Percentiles rank a stretch among this genome's conserved stretches.
Conservation (phyloP, 2,888 invertebrate species). For the Pristionchus arcanus region DNA sequence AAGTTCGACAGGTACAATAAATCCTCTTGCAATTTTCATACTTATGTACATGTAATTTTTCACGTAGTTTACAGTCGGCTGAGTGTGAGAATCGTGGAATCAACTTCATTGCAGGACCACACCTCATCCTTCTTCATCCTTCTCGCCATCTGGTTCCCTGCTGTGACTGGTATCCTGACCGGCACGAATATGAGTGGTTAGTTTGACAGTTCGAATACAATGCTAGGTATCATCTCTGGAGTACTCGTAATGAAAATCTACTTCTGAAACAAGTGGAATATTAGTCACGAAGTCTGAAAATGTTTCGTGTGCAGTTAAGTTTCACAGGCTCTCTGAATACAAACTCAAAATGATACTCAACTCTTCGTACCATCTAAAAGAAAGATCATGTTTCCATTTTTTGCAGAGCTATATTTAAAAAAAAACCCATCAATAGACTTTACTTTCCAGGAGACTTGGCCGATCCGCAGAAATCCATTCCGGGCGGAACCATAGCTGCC, state of each 20-base stretch:
- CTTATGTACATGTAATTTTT: too few species aligned
- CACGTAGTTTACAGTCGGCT: too few species aligned
- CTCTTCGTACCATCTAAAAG: too few species aligned
- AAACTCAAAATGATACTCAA: too few species aligned
- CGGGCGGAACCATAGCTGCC: conserved; percentile 96
- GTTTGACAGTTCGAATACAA: neutral
- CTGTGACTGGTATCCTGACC: conserved; percentile 99
- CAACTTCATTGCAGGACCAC: conserved; percentile 83
- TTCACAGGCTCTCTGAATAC: too few species aligned
- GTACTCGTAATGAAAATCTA: too few species aligned
- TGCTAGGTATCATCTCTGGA: neutral
- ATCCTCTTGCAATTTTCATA: neutral
- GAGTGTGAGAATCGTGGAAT: neutral
- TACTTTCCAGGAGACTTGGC: conserved; percentile 91
- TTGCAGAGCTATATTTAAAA: too few species aligned
- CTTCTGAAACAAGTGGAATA: too few species aligned
- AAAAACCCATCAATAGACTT: neutral
- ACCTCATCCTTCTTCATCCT: conserved; percentile 95
- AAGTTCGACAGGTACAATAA: conserved; percentile 82
- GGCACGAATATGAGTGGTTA: conserved; percentile 94
- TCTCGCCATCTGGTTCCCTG: conserved; percentile 99
- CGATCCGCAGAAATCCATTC: conserved; percentile 98
- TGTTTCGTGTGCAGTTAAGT: too few species aligned
- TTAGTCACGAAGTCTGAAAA: too few species aligned
- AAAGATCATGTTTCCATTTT: too few species aligned